These are phyloP conservation scores for Axis porcinus DNA, from an alignment of 2,113 vertebrate species.

Conservation along the genomic window DNA sequence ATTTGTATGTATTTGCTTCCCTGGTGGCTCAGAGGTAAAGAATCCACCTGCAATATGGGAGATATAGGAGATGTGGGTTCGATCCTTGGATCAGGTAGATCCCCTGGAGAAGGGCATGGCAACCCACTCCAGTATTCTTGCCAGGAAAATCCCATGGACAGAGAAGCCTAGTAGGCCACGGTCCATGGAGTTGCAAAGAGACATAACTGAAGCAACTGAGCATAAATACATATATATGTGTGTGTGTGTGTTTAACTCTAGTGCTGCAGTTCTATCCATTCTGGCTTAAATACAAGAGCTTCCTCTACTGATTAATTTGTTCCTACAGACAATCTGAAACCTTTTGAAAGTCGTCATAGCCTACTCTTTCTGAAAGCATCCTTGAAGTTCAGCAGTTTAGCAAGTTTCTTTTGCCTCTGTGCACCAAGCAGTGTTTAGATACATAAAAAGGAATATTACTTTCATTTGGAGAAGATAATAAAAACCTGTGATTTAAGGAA, in stretches of 20 bases:
- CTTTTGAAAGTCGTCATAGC: slow-evolving; percentile 76
- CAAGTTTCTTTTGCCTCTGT: slow-evolving; percentile 59
- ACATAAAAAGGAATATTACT: slow-evolving; percentile 42
- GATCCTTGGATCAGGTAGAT: background rate
- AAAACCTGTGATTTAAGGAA: slow-evolving; percentile 63
- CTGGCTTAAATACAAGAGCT: slow-evolving; percentile 78
- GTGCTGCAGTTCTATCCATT: slow-evolving; percentile 54
- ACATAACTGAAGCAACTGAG: background rate
- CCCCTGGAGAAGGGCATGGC: background rate
- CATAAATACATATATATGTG: background rate
- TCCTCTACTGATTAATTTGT: slow-evolving; percentile 79
- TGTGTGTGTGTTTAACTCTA: slow-evolving; percentile 39
- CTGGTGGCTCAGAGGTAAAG: background rate
- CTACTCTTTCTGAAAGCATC: slow-evolving; percentile 67
- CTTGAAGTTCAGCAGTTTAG: slow-evolving; percentile 65
- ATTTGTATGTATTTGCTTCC: slow-evolving; percentile 16
- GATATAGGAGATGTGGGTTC: background rate
- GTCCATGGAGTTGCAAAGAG: background rate
- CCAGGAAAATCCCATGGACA: background rate
- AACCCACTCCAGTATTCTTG: background rate
- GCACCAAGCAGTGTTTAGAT: slow-evolving; percentile 49
- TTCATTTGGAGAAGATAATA: slow-evolving; percentile 59
- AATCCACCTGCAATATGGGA: background rate
- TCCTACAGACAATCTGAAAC: slow-evolving; percentile 72
- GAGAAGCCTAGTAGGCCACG: background rate